A percentile compares a stretch with the other conserved stretches of the same genome.
Evolutionary conservation across 2,113 vertebrate genomes (phyloP).

Genomic region (Zosterops pallidus): DNA sequence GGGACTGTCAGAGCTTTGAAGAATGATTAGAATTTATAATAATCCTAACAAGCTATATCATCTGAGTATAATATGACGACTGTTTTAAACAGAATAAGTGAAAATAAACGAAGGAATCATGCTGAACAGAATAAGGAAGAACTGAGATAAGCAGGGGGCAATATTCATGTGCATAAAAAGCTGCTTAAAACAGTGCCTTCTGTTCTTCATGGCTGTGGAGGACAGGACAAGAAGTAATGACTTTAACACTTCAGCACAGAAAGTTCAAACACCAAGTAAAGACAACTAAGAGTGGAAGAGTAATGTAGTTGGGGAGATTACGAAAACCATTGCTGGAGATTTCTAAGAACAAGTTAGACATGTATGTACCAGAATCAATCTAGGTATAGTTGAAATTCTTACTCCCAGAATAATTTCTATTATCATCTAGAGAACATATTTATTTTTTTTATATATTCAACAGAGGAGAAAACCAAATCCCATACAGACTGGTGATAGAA

Average conservation of each 20-base stretch:
- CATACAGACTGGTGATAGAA: neutral
- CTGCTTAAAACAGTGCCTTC: neutral
- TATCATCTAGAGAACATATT: neutral
- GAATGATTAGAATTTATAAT: constrained; percentile 4
- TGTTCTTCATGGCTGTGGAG: neutral
- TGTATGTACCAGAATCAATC: neutral
- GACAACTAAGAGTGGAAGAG: neutral
- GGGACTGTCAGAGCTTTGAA: neutral
- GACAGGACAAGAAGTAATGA: neutral
- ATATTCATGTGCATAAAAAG: neutral
- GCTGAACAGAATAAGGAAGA: neutral
- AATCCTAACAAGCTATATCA: neutral
- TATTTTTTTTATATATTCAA: neutral
- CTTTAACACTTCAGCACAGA: neutral
- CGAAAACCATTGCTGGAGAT: neutral
- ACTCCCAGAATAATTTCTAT: neutral
- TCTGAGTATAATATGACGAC: neutral
- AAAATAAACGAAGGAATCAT: neutral
- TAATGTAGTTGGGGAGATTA: neutral
- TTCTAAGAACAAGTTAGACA: neutral
- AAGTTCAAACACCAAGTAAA: neutral
- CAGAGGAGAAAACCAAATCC: neutral
- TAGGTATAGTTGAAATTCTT: neutral
- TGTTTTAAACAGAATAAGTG: neutral
- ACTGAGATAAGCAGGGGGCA: neutral